phyloP scores from a whole-genome alignment of 2,888 invertebrate species.

The Dolichomitus sp. region DNA sequence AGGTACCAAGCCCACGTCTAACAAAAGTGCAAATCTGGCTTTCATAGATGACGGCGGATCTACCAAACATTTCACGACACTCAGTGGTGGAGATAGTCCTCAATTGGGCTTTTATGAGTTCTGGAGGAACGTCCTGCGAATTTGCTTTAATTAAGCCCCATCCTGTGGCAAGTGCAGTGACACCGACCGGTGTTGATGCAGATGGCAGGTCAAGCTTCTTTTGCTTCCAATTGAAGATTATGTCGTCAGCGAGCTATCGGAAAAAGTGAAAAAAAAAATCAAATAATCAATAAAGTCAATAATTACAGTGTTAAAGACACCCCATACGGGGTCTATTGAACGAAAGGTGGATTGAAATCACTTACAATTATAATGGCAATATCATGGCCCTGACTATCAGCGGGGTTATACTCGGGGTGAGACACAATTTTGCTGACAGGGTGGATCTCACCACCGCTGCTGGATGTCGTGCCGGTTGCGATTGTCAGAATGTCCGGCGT shows the following conservation, averaged over 20 bases:
- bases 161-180: constrained; percentile 38
- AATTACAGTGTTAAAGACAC: too few species aligned
- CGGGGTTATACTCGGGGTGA: constrained; percentile 38
- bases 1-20: constrained; percentile 35
- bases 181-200: not conserved
- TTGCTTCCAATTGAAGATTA: constrained; percentile 26
- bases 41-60: not conserved
- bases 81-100: not conserved
- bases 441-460: constrained; percentile 32
- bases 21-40: constrained; percentile 50
- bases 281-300: not conserved
- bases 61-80: constrained; percentile 13
- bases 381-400: constrained; percentile 18
- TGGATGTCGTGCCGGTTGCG: constrained; percentile 43
- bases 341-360: not conserved
- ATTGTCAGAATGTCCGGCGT: not conserved
- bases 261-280: not conserved
- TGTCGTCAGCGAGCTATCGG: constrained; percentile 25
- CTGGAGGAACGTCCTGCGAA: too few species aligned
- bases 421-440: not conserved
- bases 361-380: constrained; percentile 62
- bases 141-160: constrained; percentile 37
- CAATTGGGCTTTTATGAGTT: constrained; percentile 41
- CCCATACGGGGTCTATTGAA: not conserved
- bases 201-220: constrained; percentile 45